Conservation (phyloP, 2,888 invertebrate species). For the Glyphotaelius pellucidus region DNA sequence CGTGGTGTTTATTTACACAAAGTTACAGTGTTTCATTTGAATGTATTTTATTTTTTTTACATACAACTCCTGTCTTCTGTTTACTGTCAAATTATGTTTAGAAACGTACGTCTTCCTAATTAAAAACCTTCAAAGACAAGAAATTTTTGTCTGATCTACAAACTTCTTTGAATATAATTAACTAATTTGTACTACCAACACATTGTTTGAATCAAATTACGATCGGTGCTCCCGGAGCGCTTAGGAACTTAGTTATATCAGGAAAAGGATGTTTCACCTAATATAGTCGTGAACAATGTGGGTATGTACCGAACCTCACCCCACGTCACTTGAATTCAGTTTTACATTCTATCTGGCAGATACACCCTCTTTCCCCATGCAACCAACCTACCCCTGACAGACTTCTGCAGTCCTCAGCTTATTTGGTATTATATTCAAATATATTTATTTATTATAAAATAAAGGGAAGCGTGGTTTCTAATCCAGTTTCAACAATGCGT, state of each 20-base stretch:
- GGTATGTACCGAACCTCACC: neutral
- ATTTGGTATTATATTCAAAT: constrained; percentile 4
- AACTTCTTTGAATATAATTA: neutral
- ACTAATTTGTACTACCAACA: neutral
- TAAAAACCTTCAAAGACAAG: neutral
- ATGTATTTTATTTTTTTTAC: neutral
- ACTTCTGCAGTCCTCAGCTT: constrained; percentile 13
- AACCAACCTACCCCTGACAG: constrained; percentile 26
- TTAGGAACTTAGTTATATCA: neutral
- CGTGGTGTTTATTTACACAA: neutral
- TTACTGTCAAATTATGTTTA: too few species aligned
- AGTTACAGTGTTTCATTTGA: neutral
- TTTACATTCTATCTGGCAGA: constrained; percentile 43
- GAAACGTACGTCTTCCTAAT: neutral
- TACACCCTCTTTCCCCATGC: constrained; percentile 11
- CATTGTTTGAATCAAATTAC: neutral
- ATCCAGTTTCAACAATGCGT: neutral
- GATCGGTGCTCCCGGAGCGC: neutral
- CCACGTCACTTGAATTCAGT: constrained; percentile 43
- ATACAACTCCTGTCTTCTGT: neutral
- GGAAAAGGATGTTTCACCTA: neutral
- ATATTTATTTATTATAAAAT: neutral
- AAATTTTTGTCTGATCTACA: neutral
- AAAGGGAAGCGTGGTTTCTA: constrained; percentile 5
- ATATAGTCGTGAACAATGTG: neutral